Evolutionary conservation across 2,797 vertebrate genomes (phyloP), one percentile per base, ranked within the genome.

Genomic region (Spinibarbus caldwelli): DNA sequence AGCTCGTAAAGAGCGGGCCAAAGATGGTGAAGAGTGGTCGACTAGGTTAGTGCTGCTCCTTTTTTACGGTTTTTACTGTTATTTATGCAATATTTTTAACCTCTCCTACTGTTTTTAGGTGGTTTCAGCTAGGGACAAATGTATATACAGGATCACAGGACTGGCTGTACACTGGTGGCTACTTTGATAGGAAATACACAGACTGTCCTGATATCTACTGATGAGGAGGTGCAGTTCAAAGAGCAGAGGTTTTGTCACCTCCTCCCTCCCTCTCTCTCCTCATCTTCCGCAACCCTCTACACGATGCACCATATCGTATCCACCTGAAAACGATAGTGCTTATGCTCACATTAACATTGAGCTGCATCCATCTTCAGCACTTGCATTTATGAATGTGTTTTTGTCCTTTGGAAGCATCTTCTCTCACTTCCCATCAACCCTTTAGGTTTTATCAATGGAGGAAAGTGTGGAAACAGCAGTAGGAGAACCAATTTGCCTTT

Each of bases 131-230:
- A 89, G 96, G 96, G 87, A 94, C 92, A 87, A 99, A 98, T 91
- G 96, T 94, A 0, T 92, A 96, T 93, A 97, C 95, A 12, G 93
- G 95, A 90, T 91, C 94, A 84, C 93, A 96, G 83, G 97, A 97
- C 89, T 99, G 98, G 98, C 92, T 98, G 79, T 99, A 98, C 89
- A 93, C 94, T 9, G 97, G 97, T 19, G 96, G 97, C 84, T 99
- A 99, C 95, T 99, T 98, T 90, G 96, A 95, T 90, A 97, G 98
- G 91, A 96, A 96, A 90, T 99, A 97, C 95, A 94, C 95, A 79
- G 94, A 96, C 93, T 96, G 96, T 92, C 97, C 97, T 1, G 94
- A 98, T 87, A 98, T 99, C 94, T 99, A 98, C 94, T 99, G 96
- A 98, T 89, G 84, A 80, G 59, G 36, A 68, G 84, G 88, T 87